Evolutionary conservation across 2,113 vertebrate genomes (phyloP).

Genomic region (Cranoglanis bouderius): DNA sequence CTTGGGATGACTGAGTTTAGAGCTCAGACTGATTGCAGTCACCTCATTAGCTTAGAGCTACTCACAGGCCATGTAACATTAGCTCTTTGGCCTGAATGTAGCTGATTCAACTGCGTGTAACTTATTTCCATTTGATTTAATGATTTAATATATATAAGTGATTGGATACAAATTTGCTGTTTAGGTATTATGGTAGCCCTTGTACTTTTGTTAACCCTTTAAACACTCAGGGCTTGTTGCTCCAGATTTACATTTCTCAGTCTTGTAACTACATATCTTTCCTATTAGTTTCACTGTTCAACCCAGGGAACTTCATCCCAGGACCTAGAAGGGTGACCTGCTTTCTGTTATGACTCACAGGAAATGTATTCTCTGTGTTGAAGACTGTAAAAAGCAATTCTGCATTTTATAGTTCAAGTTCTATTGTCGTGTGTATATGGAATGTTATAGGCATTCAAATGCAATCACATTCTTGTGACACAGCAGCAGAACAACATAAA

Average conservation of each 20-base stretch:
- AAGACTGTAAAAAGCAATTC: constrained; percentile 32
- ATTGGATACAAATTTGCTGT: not conserved
- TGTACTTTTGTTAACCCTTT: not conserved
- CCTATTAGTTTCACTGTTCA: not conserved
- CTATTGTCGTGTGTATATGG: not conserved
- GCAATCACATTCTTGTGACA: not conserved
- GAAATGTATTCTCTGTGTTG: constrained; percentile 55
- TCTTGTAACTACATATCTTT: not conserved
- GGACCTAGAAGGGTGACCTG: constrained; percentile 61
- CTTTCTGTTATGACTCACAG: constrained; percentile 64
- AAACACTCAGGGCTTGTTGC: not conserved
- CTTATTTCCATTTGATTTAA: constrained; percentile 1
- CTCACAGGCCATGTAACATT: constrained; percentile 16
- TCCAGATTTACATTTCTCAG: not conserved
- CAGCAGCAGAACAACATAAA: not conserved
- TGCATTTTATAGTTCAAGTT: not conserved
- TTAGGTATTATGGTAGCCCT: not conserved
- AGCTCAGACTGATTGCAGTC: constrained; percentile 51
- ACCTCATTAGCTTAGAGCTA: constrained; percentile 18
- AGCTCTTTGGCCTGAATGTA: constrained; percentile 17
- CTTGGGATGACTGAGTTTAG: constrained; percentile 33
- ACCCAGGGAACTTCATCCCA: constrained; percentile 7
- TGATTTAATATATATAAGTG: not conserved
- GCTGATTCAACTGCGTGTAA: not conserved
- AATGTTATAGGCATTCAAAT: not conserved